A percentile compares a stretch with the other conserved stretches of the same genome.
Evolutionary conservation across 2,113 vertebrate species (phyloP).

Genomic region (Seriola quinqueradiata): DNA sequence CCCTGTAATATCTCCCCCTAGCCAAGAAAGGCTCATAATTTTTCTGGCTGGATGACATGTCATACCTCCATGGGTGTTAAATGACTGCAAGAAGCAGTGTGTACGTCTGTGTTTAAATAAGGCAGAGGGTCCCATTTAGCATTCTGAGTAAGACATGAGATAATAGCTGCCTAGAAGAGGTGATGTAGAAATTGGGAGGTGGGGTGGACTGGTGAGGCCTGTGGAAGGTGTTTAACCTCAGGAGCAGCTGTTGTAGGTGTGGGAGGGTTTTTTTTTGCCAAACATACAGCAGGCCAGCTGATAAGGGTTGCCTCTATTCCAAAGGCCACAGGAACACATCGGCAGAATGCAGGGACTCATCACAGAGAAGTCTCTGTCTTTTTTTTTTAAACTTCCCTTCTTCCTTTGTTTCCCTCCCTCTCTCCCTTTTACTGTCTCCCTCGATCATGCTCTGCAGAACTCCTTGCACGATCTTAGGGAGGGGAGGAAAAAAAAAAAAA

Average conservation of each 20-base stretch:
- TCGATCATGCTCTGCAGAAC: slow-evolving; percentile 82
- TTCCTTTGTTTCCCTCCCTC: slow-evolving; percentile 50
- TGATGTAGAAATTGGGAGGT: slow-evolving; percentile 20
- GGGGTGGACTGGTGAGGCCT: slow-evolving; percentile 2
- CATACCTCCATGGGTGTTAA: slow-evolving; percentile 63
- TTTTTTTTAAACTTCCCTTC: slow-evolving; percentile 41
- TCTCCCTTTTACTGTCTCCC: slow-evolving; percentile 70
- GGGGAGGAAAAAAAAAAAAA: slow-evolving; percentile 42
- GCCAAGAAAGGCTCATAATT: slow-evolving; percentile 53
- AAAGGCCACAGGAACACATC: slow-evolving; percentile 46
- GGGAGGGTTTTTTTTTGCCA: slow-evolving; percentile 58
- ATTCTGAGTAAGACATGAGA: slow-evolving; percentile 59
- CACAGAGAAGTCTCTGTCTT: slow-evolving; percentile 42
- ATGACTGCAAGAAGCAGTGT: slow-evolving; percentile 53
- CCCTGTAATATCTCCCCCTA: slow-evolving; percentile 25
- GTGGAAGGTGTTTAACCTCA: slow-evolving; percentile 46
- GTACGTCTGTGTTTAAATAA: slow-evolving; percentile 63
- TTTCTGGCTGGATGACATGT: slow-evolving; percentile 54
- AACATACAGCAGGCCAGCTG: slow-evolving; percentile 61
- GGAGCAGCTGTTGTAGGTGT: slow-evolving; percentile 67
- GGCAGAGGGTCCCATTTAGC: slow-evolving; percentile 57
- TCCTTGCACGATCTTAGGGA: slow-evolving; percentile 78
- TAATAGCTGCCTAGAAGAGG: slow-evolving; percentile 52
- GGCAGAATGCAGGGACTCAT: slow-evolving; percentile 57
- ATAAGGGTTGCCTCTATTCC: slow-evolving; percentile 64